Percentiles rank a stretch among this genome's conserved stretches.
Evolutionary conservation across 2,888 invertebrate genomes (phyloP).

Genomic region (Lepidonotus clava): DNA sequence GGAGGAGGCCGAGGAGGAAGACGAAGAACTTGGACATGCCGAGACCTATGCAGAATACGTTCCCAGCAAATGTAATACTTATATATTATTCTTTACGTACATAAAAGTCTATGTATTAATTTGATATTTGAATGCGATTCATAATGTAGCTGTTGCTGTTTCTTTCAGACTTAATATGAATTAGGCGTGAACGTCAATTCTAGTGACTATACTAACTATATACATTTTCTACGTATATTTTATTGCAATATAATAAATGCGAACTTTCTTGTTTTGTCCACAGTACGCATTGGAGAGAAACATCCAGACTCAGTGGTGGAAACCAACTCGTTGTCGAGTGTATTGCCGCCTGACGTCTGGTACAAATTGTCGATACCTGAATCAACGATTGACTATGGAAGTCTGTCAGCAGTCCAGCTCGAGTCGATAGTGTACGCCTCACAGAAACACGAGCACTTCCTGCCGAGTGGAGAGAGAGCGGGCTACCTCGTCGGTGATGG

Average conservation of each 20-base stretch:
- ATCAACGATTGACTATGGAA: conserved; percentile 89
- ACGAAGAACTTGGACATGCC: conserved; percentile 97
- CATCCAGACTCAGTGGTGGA: conserved; percentile 99
- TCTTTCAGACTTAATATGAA: too few relatives aligned
- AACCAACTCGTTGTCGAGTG: conserved; percentile 97
- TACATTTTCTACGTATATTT: too few relatives aligned
- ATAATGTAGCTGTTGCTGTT: too few relatives aligned
- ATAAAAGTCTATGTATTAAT: too few relatives aligned
- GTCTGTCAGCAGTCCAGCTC: conserved; percentile 96
- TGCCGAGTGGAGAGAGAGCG: conserved; percentile 93
- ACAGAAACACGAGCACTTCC: conserved; percentile 94
- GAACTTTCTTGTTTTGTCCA: not conserved
- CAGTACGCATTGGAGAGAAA: conserved; percentile 62
- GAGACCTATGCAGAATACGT: conserved; percentile 99
- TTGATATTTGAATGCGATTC: too few relatives aligned
- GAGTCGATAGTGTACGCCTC: conserved; percentile 98
- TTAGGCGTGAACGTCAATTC: too few relatives aligned
- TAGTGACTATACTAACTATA: too few relatives aligned
- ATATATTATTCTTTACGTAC: not conserved
- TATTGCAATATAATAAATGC: too few relatives aligned
- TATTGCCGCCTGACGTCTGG: conserved; percentile 95
- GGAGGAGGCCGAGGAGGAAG: conserved; percentile 91
- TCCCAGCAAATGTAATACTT: conserved; percentile 91
- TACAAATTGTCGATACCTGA: conserved; percentile 87
- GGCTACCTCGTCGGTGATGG: conserved; percentile 99